These are phyloP conservation scores for Syndactyla subalaris DNA, from an alignment of 2,797 vertebrate species.

Conservation along the genomic window DNA sequence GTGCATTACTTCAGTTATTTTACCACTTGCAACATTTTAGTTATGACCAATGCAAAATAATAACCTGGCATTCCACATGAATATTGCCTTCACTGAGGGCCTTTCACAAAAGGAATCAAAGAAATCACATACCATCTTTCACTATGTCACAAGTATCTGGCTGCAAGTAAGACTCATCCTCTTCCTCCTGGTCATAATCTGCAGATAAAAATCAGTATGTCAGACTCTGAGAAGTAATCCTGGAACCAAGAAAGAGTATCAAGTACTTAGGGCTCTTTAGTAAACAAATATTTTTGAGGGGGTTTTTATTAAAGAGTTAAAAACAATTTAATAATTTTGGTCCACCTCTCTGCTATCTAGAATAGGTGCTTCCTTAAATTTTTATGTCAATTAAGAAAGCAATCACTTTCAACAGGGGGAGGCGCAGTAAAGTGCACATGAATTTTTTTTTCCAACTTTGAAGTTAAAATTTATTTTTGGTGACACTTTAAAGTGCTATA, in stretches of 20 bases:
- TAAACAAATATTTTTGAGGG: neutral
- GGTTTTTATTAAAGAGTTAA: neutral
- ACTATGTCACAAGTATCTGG: constrained; percentile 79
- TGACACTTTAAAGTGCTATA: neutral
- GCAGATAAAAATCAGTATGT: constrained; percentile 1
- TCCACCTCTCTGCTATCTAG: neutral
- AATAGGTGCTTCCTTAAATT: neutral
- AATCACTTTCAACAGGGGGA: neutral
- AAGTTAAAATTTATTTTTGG: neutral
- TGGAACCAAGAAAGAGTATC: neutral
- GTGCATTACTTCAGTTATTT: neutral
- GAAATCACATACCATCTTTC: constrained; percentile 70
- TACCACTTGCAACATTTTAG: neutral
- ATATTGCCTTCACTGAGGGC: neutral
- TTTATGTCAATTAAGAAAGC: neutral
- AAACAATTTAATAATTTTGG: neutral
- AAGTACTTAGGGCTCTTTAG: neutral
- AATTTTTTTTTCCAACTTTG: neutral
- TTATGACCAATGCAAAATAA: neutral
- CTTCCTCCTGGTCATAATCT: constrained; percentile 87
- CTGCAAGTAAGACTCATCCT: constrained; percentile 87
- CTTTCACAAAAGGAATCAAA: neutral
- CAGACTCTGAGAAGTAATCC: neutral
- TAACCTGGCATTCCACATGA: neutral
- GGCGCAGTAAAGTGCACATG: neutral